A percentile compares a stretch with the other conserved stretches of the same genome.
Evolutionary conservation across 2,888 invertebrate genomes (phyloP).

Genomic region (Argynnis bischoffii): DNA sequence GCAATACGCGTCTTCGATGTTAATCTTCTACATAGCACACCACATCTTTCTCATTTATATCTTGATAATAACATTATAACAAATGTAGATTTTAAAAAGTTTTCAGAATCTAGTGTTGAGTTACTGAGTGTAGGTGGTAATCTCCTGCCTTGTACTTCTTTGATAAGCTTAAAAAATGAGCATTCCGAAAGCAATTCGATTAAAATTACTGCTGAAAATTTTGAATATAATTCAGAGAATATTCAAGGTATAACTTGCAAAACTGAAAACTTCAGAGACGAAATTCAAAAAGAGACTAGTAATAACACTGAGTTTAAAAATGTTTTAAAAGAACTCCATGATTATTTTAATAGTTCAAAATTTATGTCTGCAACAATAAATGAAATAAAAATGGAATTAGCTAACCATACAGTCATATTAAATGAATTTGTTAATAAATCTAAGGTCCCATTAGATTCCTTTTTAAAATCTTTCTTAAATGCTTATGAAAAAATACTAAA

Average conservation of each 20-base stretch:
- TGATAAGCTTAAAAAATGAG: conserved; percentile 25
- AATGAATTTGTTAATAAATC: conserved; percentile 1
- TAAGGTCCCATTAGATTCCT: background rate
- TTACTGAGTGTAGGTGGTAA: conserved; percentile 37
- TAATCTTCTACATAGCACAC: conserved; percentile 32
- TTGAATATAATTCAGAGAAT: conserved; percentile 35
- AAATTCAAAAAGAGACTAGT: conserved; percentile 12
- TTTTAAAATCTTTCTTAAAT: conserved; percentile 15
- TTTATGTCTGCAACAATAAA: conserved; percentile 4
- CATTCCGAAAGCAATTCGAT: background rate
- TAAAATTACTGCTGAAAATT: conserved; percentile 29
- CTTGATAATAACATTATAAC: conserved; percentile 36
- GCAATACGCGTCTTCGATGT: conserved; percentile 26
- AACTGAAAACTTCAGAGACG: conserved; percentile 9
- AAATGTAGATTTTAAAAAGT: conserved; percentile 22
- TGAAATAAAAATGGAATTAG: conserved; percentile 10
- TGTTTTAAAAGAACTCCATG: conserved; percentile 10
- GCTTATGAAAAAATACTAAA: conserved; percentile 7
- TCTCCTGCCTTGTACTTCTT: conserved; percentile 30
- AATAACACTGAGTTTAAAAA: conserved; percentile 17
- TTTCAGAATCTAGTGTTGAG: conserved; percentile 19
- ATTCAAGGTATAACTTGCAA: conserved; percentile 35
- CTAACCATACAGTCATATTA: conserved; percentile 10
- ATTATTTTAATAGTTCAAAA: conserved; percentile 19
- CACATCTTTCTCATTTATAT: conserved; percentile 23